Evolutionary conservation across 2,113 vertebrate genomes (phyloP).

Genomic region (Monarcha castaneiventris): DNA sequence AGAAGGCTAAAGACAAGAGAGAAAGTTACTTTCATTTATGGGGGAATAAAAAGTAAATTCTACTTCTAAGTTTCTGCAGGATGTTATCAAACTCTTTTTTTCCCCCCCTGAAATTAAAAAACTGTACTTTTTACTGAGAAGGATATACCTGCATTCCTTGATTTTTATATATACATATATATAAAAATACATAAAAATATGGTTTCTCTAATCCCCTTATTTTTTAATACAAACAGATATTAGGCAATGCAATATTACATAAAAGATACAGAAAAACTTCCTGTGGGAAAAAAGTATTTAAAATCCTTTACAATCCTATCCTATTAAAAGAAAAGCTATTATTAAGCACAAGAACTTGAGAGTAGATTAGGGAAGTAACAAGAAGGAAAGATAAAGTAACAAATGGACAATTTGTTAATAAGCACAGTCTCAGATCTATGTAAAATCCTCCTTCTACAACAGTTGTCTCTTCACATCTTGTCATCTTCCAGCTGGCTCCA

Average conservation of each 20-base stretch:
- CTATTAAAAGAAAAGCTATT: neutral
- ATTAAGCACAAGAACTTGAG: neutral
- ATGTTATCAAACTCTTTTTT: neutral
- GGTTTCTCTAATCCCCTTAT: neutral
- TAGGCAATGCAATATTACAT: neutral
- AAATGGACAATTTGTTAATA: neutral
- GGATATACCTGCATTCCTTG: neutral
- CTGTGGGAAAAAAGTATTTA: neutral
- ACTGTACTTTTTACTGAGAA: neutral
- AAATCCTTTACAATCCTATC: neutral
- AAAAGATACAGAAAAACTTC: neutral
- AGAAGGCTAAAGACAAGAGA: slow-evolving; percentile 63
- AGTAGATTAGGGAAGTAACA: neutral
- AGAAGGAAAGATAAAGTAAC: neutral
- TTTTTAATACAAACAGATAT: neutral
- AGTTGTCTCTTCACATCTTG: neutral
- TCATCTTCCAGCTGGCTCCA: neutral
- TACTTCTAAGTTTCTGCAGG: neutral
- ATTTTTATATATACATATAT: too few species aligned
- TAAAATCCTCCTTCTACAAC: neutral
- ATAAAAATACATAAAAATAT: neutral
- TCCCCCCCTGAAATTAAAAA: fast-evolving
- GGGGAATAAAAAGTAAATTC: neutral
- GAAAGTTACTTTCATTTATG: neutral
- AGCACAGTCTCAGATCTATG: neutral